Evolutionary conservation across 2,888 invertebrate genomes (phyloP).

Genomic region (Falcaria lacertinaria): DNA sequence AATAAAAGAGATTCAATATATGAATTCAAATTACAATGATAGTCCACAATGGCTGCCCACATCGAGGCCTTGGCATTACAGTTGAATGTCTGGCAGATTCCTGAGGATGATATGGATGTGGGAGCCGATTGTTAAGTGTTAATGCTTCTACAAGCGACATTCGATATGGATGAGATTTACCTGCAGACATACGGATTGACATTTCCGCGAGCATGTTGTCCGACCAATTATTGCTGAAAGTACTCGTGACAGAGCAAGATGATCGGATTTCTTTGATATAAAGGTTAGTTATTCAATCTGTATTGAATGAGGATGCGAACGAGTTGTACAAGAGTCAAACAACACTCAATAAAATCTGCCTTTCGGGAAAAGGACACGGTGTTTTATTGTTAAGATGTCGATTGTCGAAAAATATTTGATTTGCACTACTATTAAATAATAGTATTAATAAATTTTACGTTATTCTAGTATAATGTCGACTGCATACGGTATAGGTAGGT

Average conservation of each 20-base stretch:
- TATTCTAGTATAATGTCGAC: no score
- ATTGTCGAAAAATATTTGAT: no score
- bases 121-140: conserved; percentile 53
- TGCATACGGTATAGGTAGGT: no score
- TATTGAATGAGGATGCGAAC: not conserved
- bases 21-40: conserved; percentile 60
- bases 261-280: not conserved
- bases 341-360: no score
- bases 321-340: not conserved
- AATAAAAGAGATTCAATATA: conserved; percentile 45
- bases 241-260: not conserved
- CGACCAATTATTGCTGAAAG: not conserved
- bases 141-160: conserved; percentile 44
- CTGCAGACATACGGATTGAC: conserved; percentile 18
- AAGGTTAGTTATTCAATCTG: not conserved
- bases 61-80: conserved; percentile 70
- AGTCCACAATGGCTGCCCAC: conserved; percentile 65
- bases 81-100: conserved; percentile 64
- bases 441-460: no score
- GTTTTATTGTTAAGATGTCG: no score
- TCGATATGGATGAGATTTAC: conserved; percentile 43
- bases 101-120: conserved; percentile 61
- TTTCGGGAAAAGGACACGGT: no score
- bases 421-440: no score
- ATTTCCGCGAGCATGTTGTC: conserved; percentile 14